Evolutionary conservation across 1,140 invertebrate genomes (phyloP), one percentile per base, ranked within the genome.

Genomic region (Drosophila gunungcola): DNA sequence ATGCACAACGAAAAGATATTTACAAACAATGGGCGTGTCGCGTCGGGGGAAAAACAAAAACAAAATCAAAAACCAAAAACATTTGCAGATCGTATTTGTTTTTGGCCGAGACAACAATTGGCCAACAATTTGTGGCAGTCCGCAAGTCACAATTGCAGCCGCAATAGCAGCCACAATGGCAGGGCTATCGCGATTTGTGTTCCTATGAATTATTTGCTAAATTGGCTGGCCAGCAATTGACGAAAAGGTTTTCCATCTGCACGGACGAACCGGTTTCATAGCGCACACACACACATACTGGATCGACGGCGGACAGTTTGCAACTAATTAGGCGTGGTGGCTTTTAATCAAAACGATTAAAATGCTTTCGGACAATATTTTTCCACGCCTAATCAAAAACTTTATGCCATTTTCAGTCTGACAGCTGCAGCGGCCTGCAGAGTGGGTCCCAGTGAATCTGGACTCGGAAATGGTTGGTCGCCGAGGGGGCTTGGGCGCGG

Each of bases 311-410:
- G 13, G 41, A 76, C 68, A 80, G 75, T 79, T 88, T 83, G 49
- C 83, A 89, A 78, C 84, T 89, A 89, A 89, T 89, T 89, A 89
- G 84, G 84, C 80, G 85, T 89, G 84, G 80, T 89, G 64, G 84
- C 84, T 89, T 89, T 89, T 89, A 89, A 89, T 89, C 84, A 89
- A 89, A 89, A 89, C 84, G 80, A 89, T 89, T 89, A 89, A 89
- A 89, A 89, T 89, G 84, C 84, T 89, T 89, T 89, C 77, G 76
- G 84, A 89, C 80, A 89, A 89, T 89, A 89, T 89, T 89, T 89
- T 89, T 89, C 84, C 84, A 89, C 80, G 84, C 84, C 84, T 88
- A 89, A 88, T 88, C 84, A 88, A 80, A 89, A 80, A 83, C 76
- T 80, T 63, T 74, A 83, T 83, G 75, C 84, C 84, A 88, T 85